A percentile compares a stretch with the other conserved stretches of the same genome.
Evolutionary conservation across 2,888 invertebrate genomes (phyloP).

Genomic region (Gastracanthus pulcherrimus): DNA sequence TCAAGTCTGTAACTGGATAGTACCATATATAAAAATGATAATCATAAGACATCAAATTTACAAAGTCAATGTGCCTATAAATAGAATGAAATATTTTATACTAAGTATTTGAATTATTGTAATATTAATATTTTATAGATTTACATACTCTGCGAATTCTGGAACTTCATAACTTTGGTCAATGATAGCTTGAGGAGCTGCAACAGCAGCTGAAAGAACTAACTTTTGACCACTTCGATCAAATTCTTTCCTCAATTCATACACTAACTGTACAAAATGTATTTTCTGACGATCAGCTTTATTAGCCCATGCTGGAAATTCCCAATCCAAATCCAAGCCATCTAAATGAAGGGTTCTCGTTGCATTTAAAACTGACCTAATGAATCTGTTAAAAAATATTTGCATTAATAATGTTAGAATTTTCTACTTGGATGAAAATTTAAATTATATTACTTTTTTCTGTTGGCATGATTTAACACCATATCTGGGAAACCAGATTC

Average conservation of each 20-base stretch:
- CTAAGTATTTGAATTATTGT: not conserved
- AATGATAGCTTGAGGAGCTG: conserved; percentile 87
- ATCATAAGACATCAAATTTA: conserved; percentile 96
- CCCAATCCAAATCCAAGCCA: conserved; percentile 91
- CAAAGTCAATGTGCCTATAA: conserved; percentile 86
- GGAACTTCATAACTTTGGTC: conserved; percentile 88
- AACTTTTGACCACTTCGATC: conserved; percentile 79
- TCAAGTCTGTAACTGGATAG: conserved; percentile 90
- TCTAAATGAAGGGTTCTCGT: conserved; percentile 81
- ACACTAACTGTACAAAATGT: conserved; percentile 86
- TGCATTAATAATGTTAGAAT: conserved; percentile 5
- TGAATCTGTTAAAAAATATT: conserved; percentile 76
- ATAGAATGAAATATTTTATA: conserved; percentile 13
- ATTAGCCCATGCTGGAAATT: conserved; percentile 85
- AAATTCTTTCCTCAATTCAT: conserved; percentile 86
- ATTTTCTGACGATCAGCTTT: conserved; percentile 80
- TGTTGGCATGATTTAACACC: conserved; percentile 84
- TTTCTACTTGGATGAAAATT: no score
- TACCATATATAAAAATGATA: conserved; percentile 88
- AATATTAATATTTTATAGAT: not conserved
- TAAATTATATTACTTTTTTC: conserved; percentile 79
- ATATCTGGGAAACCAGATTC: conserved; percentile 84
- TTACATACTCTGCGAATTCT: conserved; percentile 84
- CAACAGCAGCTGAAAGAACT: conserved; percentile 87
- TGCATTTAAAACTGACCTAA: conserved; percentile 78